Percentiles rank a stretch among this genome's conserved stretches.
Evolutionary conservation across 2,113 vertebrate species (phyloP).

Genomic region (Eolophus roseicapilla): DNA sequence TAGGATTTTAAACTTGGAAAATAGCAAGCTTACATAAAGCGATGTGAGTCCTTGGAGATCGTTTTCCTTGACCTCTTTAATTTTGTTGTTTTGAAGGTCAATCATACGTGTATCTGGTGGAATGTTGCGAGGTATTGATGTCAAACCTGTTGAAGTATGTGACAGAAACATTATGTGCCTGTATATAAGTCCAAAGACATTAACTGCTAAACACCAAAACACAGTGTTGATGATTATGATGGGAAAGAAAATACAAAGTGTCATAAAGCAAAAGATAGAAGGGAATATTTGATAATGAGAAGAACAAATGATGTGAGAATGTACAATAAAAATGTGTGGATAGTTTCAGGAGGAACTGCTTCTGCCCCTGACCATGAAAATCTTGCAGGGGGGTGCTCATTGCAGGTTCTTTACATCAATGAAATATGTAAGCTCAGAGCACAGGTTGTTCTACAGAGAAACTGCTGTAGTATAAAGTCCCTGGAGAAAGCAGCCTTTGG

Average conservation of each 20-base stretch:
- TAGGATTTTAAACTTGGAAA: neutral
- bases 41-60: slow-evolving; percentile 89
- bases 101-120: slow-evolving; percentile 88
- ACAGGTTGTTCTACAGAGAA: neutral
- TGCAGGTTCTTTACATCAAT: neutral
- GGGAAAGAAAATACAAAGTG: neutral
- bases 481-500: neutral
- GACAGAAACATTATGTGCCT: neutral
- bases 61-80: slow-evolving; percentile 93
- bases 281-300: neutral
- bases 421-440: neutral
- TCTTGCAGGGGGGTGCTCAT: neutral
- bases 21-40: slow-evolving; percentile 82
- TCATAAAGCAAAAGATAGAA: neutral
- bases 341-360: neutral
- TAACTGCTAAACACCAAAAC: neutral
- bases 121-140: slow-evolving; percentile 88
- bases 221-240: neutral
- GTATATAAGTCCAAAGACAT: neutral
- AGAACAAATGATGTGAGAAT: neutral
- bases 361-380: neutral
- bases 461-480: neutral
- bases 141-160: slow-evolving; percentile 79
- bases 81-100: slow-evolving; percentile 98
- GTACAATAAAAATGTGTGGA: rapidly evolving